Conservation (phyloP, 2,797 vertebrate species). For the Rhinoraja longicauda region DNA sequence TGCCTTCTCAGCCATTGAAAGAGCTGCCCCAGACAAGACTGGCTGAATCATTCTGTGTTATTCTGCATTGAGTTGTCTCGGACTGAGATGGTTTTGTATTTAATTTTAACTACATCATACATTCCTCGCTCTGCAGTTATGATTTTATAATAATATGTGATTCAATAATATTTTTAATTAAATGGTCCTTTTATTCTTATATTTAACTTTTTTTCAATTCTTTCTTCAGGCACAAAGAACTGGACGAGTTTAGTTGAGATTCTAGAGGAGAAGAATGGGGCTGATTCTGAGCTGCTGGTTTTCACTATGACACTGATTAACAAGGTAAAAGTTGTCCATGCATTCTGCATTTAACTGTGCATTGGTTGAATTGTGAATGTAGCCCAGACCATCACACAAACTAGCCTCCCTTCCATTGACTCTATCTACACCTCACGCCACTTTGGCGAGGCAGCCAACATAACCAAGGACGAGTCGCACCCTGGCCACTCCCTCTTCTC, state of each 20-base stretch:
- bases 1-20: neutral
- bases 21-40: neutral
- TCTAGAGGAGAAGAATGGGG: slow-evolving; percentile 73
- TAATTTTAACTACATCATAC: neutral
- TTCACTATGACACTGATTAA: slow-evolving; percentile 86
- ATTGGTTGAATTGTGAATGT: no score
- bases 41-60: neutral
- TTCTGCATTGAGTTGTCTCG: neutral
- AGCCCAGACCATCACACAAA: no score
- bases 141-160: neutral
- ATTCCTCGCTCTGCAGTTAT: neutral
- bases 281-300: slow-evolving; percentile 78
- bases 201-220: slow-evolving; percentile 2
- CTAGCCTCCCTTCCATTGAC: no score
- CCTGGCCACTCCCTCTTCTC: no score
- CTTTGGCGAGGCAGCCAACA: no score
- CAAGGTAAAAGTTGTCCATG: slow-evolving; percentile 63
- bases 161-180: no score
- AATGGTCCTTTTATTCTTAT: neutral
- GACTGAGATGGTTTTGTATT: neutral
- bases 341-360: neutral
- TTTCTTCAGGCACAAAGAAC: slow-evolving; percentile 58
- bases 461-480: no score
- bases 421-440: no score
- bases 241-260: slow-evolving; percentile 78